Percentiles rank a stretch among this genome's conserved stretches.
These are phyloP conservation scores for Hephaestus fuliginosus DNA, from an alignment of 2,797 vertebrate genomes.

Conservation along the genomic window DNA sequence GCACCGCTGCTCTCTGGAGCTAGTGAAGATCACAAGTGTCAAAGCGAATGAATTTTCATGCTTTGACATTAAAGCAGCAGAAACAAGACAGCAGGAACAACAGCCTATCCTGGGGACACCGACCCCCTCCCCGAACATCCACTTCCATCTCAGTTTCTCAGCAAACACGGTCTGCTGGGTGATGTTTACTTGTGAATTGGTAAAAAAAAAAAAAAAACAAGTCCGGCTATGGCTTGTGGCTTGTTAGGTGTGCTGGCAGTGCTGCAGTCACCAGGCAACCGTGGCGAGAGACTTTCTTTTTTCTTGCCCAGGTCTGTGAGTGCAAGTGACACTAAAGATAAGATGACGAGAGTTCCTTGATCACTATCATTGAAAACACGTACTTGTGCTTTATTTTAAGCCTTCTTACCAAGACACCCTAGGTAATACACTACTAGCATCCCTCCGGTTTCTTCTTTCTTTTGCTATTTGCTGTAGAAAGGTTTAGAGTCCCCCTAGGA, in stretches of 20 bases:
- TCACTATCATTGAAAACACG: not conserved
- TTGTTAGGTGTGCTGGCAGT: constrained; percentile 34
- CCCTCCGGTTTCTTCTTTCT: not conserved
- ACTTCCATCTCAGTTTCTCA: constrained; percentile 19
- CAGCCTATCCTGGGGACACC: constrained; percentile 28
- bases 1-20: constrained; percentile 28
- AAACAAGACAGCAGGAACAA: constrained; percentile 45
- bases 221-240: constrained; percentile 21
- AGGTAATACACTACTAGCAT: not conserved
- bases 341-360: constrained; percentile 1
- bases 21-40: constrained; percentile 30
- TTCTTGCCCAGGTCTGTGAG: constrained; percentile 18
- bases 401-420: not conserved
- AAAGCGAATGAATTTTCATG: constrained; percentile 42
- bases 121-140: not conserved
- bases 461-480: not conserved
- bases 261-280: constrained; percentile 68
- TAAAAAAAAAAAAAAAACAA: constrained; percentile 26
- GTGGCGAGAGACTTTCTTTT: constrained; percentile 23
- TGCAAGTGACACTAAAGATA: constrained; percentile 27
- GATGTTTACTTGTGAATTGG: constrained; percentile 28
- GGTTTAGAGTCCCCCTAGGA: not conserved
- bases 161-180: constrained; percentile 20
- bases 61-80: constrained; percentile 46
- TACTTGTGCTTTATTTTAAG: not conserved